Conservation (phyloP, 2,888 invertebrate genomes). For the Heliothis peltigera region DNA sequence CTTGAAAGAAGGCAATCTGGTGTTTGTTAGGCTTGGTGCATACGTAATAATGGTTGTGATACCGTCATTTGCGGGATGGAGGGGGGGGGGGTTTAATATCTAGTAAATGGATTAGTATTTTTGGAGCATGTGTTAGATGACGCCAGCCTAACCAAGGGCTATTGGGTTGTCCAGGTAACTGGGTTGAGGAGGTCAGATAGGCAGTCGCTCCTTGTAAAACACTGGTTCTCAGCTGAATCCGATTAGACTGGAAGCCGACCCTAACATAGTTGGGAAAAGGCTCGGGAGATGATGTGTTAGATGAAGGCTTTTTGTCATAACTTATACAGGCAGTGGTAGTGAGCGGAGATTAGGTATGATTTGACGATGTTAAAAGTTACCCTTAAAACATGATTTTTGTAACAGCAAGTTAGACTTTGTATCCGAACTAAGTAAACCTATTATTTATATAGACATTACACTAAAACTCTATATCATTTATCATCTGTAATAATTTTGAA, state of each 20-base stretch:
- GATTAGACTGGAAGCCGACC: too few species aligned
- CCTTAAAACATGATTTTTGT: neutral
- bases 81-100: constrained; percentile 27
- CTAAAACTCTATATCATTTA: neutral
- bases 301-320: too few species aligned
- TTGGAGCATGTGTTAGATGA: constrained; percentile 14
- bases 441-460: neutral
- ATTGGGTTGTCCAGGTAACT: too few species aligned
- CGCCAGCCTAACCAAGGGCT: too few species aligned
- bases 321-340: too few species aligned
- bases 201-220: too few species aligned
- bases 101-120: constrained; percentile 32
- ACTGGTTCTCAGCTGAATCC: too few species aligned
- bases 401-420: neutral
- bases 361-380: too few species aligned
- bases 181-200: too few species aligned
- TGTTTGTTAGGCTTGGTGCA: constrained; percentile 69
- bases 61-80: constrained; percentile 21
- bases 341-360: too few species aligned
- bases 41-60: constrained; percentile 35
- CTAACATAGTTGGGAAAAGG: too few species aligned
- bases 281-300: too few species aligned
- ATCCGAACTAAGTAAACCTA: neutral
- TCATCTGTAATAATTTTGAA: neutral
- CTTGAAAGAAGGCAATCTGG: constrained; percentile 89